Base-by-base conservation (phyloP, 2,888 invertebrate species). In the Noctua janthina region DNA sequence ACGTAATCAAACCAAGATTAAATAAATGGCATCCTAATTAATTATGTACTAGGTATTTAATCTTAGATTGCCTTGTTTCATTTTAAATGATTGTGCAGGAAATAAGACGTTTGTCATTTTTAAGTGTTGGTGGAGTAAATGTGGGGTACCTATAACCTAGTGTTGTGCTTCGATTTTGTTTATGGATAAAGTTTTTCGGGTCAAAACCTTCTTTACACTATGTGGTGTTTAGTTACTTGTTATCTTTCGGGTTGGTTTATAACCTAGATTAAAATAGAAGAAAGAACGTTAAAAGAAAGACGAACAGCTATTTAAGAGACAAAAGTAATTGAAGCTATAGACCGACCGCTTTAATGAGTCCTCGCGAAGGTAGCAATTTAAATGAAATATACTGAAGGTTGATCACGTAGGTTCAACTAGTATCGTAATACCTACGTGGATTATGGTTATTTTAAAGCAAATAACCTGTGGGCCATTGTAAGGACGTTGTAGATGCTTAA, bases 1-100 rank as follows among this genome's bases (percentile, higher is more conserved):
- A 66, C 59, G 77, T 74, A 84, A 88, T 89, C 88, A 78, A 72
- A 67, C 72, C 74, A 62, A 84, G 89, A 89, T 92, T 82, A 82
- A 82, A 91, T 88, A 77, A 85, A 86, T 88, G 75, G 82, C 69
- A 73, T 69, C 56, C 75, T 88, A 87, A 87, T 88, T 87, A 87
- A 87, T 88, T 82, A 84, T 78, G 49, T 68, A 59, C 82, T 29
- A 66, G 43, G 29, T 71, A 76, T 69, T 87, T 79, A 77, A 87
- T 84, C 77, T 82, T 39, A 78, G 72, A 76, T 84, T 70, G 73
- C 82, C 82, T 74, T 82, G 67, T 87, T 80, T 78, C 87, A 84
- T 84, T 86, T 83, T 68, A 86, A 86, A 78, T 59, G 71, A 81
- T 69, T 72, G 71, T 39, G 20, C 84, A 80, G 78, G 87, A 87